Percentiles rank a stretch among this genome's conserved stretches.
These are phyloP conservation scores for Cliona cf. orientalis DNA, from an alignment of 37 sponge, comb jelly and placozoan species.

Conservation along the genomic window DNA sequence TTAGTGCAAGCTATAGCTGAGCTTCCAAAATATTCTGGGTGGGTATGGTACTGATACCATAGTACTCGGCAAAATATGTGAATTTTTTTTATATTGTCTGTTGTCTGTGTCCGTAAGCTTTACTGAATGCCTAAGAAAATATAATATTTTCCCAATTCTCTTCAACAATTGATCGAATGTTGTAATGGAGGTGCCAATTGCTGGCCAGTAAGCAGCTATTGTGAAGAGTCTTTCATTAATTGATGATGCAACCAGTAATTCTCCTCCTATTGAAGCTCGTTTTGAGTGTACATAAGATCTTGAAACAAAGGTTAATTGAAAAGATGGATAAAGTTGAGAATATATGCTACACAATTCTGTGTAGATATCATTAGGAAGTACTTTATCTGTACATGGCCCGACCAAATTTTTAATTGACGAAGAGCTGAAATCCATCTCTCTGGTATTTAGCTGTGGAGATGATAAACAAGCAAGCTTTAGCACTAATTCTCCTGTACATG, in stretches of 20 bases:
- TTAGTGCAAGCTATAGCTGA: slow-evolving; percentile 39
- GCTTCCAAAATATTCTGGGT: slow-evolving; percentile 26
- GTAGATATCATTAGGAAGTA: no score
- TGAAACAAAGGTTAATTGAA: no score
- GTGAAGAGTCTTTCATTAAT: slow-evolving; percentile 17
- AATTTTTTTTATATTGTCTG: not conserved
- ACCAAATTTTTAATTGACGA: no score
- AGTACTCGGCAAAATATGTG: slow-evolving; percentile 34
- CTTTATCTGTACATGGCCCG: no score
- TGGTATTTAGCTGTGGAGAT: no score
- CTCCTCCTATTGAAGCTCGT: slow-evolving; percentile 5
- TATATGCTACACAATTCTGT: no score
- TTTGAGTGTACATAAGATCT: no score
- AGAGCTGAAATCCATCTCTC: no score
- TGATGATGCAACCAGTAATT: slow-evolving; percentile 35
- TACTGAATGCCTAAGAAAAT: not conserved
- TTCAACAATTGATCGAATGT: not conserved
- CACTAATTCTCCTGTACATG: no score
- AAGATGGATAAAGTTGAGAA: no score
- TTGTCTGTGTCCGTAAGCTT: not conserved
- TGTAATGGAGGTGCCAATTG: not conserved
- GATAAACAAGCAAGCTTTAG: no score
- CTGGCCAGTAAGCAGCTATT: slow-evolving; percentile 42
- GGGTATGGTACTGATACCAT: slow-evolving; percentile 41
- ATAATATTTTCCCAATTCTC: slow-evolving; percentile 32